Conservation (phyloP, 2,797 vertebrate genomes). For the Paedocypris micromegethes region DNA sequence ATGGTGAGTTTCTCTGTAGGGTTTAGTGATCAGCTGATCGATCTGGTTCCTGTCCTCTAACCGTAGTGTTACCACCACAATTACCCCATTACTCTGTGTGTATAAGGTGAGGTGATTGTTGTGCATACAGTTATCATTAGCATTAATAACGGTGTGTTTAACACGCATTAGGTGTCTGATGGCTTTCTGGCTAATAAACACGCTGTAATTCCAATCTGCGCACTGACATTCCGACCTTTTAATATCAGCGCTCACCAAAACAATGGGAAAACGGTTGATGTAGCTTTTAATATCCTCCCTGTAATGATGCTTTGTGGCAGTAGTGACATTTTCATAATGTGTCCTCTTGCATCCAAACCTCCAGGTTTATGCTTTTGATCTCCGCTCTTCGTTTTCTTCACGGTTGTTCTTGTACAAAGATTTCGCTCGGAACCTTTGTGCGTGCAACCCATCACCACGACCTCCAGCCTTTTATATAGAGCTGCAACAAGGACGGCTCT, state of each 20-base stretch:
- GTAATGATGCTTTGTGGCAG: background rate
- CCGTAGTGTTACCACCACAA: slow-evolving; percentile 1
- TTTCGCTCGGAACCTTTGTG: slow-evolving; percentile 2
- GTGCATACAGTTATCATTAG: slow-evolving; percentile 3
- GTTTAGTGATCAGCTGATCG: slow-evolving; percentile 1
- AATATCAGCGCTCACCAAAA: slow-evolving; percentile 5
- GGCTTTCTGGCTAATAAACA: slow-evolving; percentile 15
- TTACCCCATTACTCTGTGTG: slow-evolving; percentile 15
- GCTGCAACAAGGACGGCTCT: slow-evolving; percentile 14
- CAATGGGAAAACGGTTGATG: background rate
- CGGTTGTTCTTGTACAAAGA: background rate
- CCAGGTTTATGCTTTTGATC: background rate
- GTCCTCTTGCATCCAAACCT: background rate
- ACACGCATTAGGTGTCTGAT: slow-evolving; percentile 9
- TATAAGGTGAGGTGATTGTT: slow-evolving; percentile 11
- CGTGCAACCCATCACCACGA: background rate
- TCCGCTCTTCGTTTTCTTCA: background rate
- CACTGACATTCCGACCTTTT: slow-evolving; percentile 10
- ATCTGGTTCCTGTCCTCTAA: background rate
- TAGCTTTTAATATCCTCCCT: background rate
- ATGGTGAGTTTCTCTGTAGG: slow-evolving; percentile 8
- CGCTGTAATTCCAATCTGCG: slow-evolving; percentile 2
- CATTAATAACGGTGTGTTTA: slow-evolving; percentile 3
- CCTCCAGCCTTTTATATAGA: slow-evolving; percentile 14
- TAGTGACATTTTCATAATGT: background rate